Conservation (phyloP, 2,797 vertebrate species). For the Gymnocypris eckloni region DNA sequence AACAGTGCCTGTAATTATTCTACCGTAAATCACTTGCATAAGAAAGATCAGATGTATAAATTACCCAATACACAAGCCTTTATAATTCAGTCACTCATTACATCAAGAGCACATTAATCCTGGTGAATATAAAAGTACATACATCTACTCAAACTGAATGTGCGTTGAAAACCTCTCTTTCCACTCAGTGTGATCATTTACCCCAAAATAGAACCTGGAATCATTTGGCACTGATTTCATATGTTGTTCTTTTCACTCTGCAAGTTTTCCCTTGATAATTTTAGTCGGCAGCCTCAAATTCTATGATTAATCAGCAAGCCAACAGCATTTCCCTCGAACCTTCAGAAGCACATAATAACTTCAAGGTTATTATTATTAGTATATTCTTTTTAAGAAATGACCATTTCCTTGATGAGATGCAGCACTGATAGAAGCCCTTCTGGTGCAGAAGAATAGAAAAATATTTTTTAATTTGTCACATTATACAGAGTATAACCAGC, state of each 20-base stretch:
- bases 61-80: background rate
- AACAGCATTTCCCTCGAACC: conserved; percentile 24
- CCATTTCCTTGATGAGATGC: conserved; percentile 12
- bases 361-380: background rate
- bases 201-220: background rate
- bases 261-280: conserved; percentile 6
- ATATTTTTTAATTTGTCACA: no score
- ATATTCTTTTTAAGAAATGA: background rate
- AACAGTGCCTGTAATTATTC: background rate
- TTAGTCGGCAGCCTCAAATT: conserved; percentile 25
- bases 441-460: background rate
- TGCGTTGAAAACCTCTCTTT: background rate
- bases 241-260: conserved; percentile 19
- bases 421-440: background rate
- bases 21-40: background rate
- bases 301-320: conserved; percentile 23
- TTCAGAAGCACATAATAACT: conserved; percentile 16
- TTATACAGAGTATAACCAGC: no score
- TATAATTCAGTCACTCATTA: background rate
- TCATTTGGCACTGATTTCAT: conserved; percentile 35
- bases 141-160: background rate
- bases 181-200: background rate
- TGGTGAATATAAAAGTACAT: background rate
- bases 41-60: conserved; percentile 20
- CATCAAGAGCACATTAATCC: background rate